Percentiles rank a stretch among this genome's conserved stretches.
These are phyloP conservation scores for Amaurobius ferox DNA, from an alignment of 2,888 invertebrate genomes.

Conservation along the genomic window DNA sequence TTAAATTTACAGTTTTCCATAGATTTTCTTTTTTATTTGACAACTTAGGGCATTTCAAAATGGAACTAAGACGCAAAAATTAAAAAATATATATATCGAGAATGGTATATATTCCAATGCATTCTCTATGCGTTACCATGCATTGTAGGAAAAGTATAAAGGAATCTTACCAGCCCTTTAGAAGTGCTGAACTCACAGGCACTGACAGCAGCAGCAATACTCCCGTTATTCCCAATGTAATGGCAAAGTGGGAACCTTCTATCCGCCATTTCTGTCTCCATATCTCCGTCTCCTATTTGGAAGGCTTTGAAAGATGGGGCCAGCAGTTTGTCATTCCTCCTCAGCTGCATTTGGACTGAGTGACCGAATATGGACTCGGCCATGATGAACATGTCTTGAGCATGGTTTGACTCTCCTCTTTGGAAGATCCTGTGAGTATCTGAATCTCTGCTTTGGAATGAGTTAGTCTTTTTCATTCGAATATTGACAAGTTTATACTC, in stretches of 20 bases:
- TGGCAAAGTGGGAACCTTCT: slow-evolving; percentile 31
- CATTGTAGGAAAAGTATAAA: too few species aligned
- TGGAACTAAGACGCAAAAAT: too few species aligned
- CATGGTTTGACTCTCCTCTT: neutral
- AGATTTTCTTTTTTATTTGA: too few species aligned
- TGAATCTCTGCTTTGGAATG: too few species aligned
- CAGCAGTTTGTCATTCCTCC: slow-evolving; percentile 29
- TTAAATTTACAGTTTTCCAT: too few species aligned
- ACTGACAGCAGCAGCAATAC: slow-evolving; percentile 36
- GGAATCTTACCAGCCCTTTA: slow-evolving; percentile 43
- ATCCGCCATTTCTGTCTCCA: slow-evolving; percentile 20
- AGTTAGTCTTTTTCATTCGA: slow-evolving; percentile 23
- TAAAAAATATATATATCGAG: too few species aligned
- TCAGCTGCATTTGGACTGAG: slow-evolving; percentile 44
- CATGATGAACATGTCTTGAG: slow-evolving; percentile 3
- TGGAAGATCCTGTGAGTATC: neutral
- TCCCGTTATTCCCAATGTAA: slow-evolving; percentile 51
- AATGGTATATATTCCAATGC: too few species aligned
- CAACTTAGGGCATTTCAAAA: too few species aligned
- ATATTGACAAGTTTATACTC: slow-evolving; percentile 53
- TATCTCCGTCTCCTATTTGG: neutral
- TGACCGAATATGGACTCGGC: slow-evolving; percentile 56
- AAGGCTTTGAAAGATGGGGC: slow-evolving; percentile 49
- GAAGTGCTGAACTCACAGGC: slow-evolving; percentile 5
- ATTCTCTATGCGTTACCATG: too few species aligned